Percentiles rank a stretch among this genome's conserved stretches.
Conservation (phyloP, 1,140 invertebrate species). For the Drosophila oshimai region DNA sequence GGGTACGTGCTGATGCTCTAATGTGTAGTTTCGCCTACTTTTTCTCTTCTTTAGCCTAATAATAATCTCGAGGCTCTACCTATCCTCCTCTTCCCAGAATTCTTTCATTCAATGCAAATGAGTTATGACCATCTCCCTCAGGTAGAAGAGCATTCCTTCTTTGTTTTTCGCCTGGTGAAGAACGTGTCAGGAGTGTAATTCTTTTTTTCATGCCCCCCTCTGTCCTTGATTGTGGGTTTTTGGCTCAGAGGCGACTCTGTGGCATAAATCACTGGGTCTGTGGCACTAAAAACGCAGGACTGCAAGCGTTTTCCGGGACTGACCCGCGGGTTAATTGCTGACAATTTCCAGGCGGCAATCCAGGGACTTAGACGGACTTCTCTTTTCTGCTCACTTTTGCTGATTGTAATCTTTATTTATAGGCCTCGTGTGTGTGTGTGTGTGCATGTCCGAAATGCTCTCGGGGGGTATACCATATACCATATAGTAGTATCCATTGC, state of each 20-base stretch:
- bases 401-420: constrained; percentile 79
- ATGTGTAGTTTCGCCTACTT: not conserved
- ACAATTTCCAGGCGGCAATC: constrained; percentile 58
- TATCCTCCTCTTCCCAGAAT: not conserved
- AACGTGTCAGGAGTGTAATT: constrained; percentile 45
- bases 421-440: constrained; percentile 37
- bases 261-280: constrained; percentile 65
- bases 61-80: not conserved
- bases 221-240: constrained; percentile 63
- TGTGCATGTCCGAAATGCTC: constrained; percentile 40
- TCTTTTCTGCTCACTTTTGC: constrained; percentile 46
- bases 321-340: constrained; percentile 76
- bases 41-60: not conserved
- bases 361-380: constrained; percentile 34
- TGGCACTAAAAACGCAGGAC: constrained; percentile 36
- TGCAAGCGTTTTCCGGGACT: constrained; percentile 33
- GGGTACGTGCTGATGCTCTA: constrained; percentile 1
- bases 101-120: constrained; percentile 38
- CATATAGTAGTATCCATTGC: constrained; percentile 48
- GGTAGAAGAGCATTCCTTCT: constrained; percentile 24
- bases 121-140: constrained; percentile 38
- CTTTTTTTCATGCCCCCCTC: constrained; percentile 6
- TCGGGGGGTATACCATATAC: constrained; percentile 40
- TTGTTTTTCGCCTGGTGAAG: constrained; percentile 33
- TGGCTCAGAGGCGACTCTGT: constrained; percentile 61